Conservation (phyloP, 2,113 vertebrate species). For the Egretta garzetta region DNA sequence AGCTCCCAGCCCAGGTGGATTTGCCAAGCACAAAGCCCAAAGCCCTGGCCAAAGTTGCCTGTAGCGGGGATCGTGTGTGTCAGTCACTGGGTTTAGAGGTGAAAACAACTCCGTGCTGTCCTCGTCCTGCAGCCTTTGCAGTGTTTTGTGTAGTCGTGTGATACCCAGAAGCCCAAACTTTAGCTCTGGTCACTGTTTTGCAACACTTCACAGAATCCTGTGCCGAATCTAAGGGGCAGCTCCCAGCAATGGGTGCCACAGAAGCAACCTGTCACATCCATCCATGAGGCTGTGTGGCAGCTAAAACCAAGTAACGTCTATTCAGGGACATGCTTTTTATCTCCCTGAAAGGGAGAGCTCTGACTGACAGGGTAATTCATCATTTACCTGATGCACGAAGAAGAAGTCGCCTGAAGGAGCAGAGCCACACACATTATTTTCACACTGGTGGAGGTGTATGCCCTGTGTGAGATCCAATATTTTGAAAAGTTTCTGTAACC, state of each 20-base stretch:
- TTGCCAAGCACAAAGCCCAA: neutral
- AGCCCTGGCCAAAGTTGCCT: neutral
- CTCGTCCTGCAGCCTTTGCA: neutral
- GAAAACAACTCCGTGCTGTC: neutral
- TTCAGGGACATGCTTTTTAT: slow-evolving; percentile 44
- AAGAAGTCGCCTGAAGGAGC: slow-evolving; percentile 15
- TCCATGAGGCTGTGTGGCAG: neutral
- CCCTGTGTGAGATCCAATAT: neutral
- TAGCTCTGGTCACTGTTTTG: neutral
- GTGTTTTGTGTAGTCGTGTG: fast-evolving
- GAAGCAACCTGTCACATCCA: neutral
- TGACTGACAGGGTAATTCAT: slow-evolving; percentile 66
- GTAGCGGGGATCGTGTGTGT: neutral
- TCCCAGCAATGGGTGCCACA: neutral
- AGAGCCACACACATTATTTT: slow-evolving; percentile 46
- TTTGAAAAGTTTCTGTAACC: slow-evolving; percentile 2
- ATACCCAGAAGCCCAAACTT: neutral
- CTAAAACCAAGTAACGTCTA: slow-evolving; percentile 28
- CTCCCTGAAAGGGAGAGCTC: slow-evolving; percentile 43
- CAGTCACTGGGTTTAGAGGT: neutral
- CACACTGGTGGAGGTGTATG: neutral
- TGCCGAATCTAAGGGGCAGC: neutral
- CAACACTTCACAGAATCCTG: neutral
- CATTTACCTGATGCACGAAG: slow-evolving; percentile 56
- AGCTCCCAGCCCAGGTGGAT: neutral